Base-by-base conservation (phyloP, 2,888 invertebrate genomes). In the Cyrtodaria siliqua region DNA sequence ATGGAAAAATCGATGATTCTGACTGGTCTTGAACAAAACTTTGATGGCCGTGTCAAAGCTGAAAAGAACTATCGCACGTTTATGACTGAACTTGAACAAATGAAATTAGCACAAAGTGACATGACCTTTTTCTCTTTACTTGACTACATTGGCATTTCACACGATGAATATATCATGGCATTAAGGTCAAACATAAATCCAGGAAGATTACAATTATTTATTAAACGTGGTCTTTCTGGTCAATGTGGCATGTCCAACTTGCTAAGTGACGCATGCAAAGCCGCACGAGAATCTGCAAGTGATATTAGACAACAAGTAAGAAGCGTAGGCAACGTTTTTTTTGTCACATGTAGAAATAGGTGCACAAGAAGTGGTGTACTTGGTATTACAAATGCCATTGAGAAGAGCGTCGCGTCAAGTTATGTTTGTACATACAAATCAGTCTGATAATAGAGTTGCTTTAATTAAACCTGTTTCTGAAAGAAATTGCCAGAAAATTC, bases 361-460 rank as follows among this genome's bases (percentile, higher is more conserved):
- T 55, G 79, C 79, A n/a, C 84, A 82, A 50, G 81, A 84, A 61
- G 82, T 81, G 14, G 72, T 53, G 9, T 82, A 80, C 63, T 33
- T 83, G 9, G 52, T 81, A 2, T 56, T 82, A 2, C 82, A 82
- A 62, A 70, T 79, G 64, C 71, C 75, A 29, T 44, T 75, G n/a
- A 24, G 68, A 24, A 71, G 61, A 56, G n/a, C 27, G 29, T 62
- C 72, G 2, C 20, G 71, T n/a, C 50, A 68, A n/a, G 62, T 76
- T 40, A 26, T 64, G 2, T 82, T 79, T 44, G 40, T 82, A 9
- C 26, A 78, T 42, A 78, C 78, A 55, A 53, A 26, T 47, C 33
- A 26, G 23, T 14, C 20, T 52, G 62, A 64, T 2, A 40, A 72
- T 18, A 49, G 77, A 42, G 69, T 68, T 42, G 40, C 61, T 27